phyloP scores from a whole-genome alignment of 2,113 vertebrate genomes.

The Gnathonemus longibarbis region DNA sequence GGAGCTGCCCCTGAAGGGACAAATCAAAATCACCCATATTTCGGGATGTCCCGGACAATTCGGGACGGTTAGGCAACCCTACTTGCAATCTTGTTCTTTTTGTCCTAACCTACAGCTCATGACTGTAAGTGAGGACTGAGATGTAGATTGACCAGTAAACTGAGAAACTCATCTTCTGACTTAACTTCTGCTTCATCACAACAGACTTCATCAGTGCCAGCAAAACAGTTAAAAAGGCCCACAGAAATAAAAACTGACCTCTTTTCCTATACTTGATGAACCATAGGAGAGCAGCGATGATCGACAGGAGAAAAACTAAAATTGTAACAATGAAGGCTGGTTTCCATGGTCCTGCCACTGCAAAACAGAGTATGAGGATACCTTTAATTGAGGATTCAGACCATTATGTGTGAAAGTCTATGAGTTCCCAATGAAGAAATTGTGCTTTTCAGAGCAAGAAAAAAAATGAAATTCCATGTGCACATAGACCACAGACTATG shows the following conservation, averaged over 20 bases:
- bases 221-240: background rate
- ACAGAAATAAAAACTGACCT: conserved; percentile 11
- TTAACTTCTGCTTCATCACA: background rate
- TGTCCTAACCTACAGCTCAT: no score
- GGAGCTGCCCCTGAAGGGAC: no score
- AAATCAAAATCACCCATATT: no score
- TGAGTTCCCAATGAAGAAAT: background rate
- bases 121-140: no score
- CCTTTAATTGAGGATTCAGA: background rate
- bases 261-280: background rate
- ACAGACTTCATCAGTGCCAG: background rate
- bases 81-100: no score
- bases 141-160: no score
- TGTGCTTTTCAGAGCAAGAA: background rate
- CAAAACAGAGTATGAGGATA: background rate
- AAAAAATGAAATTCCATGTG: background rate
- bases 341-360: background rate
- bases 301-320: background rate
- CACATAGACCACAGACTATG: background rate
- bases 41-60: no score
- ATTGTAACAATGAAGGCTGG: background rate
- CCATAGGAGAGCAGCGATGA: background rate
- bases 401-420: background rate
- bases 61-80: no score
- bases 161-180: no score